Base-by-base conservation (phyloP, 2,888 invertebrate species). In the Agrochola litura region DNA sequence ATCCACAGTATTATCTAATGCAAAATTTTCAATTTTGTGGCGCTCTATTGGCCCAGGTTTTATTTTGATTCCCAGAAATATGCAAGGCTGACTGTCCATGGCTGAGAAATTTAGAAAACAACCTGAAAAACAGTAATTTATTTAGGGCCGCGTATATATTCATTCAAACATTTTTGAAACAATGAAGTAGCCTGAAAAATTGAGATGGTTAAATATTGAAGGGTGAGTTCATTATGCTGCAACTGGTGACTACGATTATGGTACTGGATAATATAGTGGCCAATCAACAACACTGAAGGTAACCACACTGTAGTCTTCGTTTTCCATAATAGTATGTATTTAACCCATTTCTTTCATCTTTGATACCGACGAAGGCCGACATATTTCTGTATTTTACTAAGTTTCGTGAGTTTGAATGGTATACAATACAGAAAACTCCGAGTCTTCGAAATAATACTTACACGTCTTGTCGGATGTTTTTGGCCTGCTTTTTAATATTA, bases 1-100 rank as follows among this genome's bases (percentile, higher is more conserved):
- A 77, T 97, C 97, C 0, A 98, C 97, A 89, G 97, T 98, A 54
- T 96, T 97, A 68, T 98, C 97, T 41, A 98, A 93, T 77, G 97
- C 96, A 74, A 97, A 96, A 90, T 97, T 97, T 80, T 97, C 97
- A 64, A 98, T 84, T 87, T 95, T 96, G 79, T 91, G 90, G 1
- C 96, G 92, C 82, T 96, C 95, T 79, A 96, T 95, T 0, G 96
- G 96, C 3, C 96, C 96, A 58, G 96, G 95, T 86, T 95, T 96
- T 67, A 96, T 94, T 92, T 96, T 96, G 43, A 97, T 93, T 3
- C 96, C 96, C 82, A 96, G 91, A 89, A 95, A 95, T 86, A 96
- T 90, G 87, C 93, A 96, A 14, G 92, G 89, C 77, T 91, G 90
- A 77, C 84, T 90, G 60, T 96, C 96, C 93, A 95, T 94, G 43